Evolutionary conservation across 2,113 vertebrate species (phyloP), one percentile per base, ranked within the genome.

Genomic region (Petroica traversi): DNA sequence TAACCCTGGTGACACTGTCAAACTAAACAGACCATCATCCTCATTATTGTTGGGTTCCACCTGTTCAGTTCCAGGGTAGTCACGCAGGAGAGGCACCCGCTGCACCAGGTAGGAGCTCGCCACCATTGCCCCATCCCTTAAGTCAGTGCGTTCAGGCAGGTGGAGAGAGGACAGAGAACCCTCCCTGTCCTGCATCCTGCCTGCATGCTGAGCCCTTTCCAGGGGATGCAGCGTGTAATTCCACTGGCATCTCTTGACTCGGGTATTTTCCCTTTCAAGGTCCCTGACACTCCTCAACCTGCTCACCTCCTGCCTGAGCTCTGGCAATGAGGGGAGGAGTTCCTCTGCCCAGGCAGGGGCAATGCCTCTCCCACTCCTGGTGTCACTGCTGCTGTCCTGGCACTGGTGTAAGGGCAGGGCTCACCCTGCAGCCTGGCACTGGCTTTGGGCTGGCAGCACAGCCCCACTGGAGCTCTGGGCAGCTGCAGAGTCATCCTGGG

Each of bases 371-470:
- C 9, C 43, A 10, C 3, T 18, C 7, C 29, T 22, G 48, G 33
- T 63, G 18, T 33, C 2, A 0, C 34, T 51, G 51, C 43, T 28
- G 20, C 59, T n/a, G 34, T 12, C n/a, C 49, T 5, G 13, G 16
- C 3, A 0, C 45, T 26, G 67, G 14, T 12, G 2, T 8, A 2
- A 22, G 43, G 19, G 67, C 67, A 28, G 28, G 51, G 33, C 59
- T 22, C 23, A 12, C 0, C 9, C 23, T 28, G 58, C 43, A 73
- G 9, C 36, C 75, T 16, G 26, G 26, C 31, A 2, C 16, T 11
- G 48, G 31, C 46, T 11, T 26, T 0, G 0, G 14, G 22, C 18
- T 58, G 51, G 43, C 36, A 75, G 57, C 14, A 3, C 8, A 1
- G 18, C 66, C 36, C 29, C n/a, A 0, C n/a, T 12, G 34, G 38